Evolutionary conservation across 2,888 invertebrate species (phyloP).

Genomic region (Tipula lateralis): DNA sequence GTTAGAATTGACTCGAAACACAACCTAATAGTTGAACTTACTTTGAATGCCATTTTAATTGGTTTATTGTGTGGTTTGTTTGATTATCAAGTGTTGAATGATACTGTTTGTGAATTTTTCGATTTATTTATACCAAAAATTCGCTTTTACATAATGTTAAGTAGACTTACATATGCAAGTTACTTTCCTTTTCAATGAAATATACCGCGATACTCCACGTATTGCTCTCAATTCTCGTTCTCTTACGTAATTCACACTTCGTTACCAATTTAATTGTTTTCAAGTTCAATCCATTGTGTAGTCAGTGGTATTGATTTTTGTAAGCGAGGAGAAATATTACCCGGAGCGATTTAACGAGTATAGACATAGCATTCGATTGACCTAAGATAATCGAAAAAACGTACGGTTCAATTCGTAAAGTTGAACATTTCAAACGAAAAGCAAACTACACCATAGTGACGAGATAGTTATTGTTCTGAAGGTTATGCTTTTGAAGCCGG

Average conservation of each 20-base stretch:
- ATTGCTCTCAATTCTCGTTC: neutral
- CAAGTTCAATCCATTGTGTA: neutral
- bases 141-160: neutral
- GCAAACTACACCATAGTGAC: too few relatives aligned
- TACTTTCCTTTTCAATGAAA: neutral
- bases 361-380: too few relatives aligned
- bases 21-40: neutral
- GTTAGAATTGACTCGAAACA: neutral
- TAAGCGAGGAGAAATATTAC: too few relatives aligned
- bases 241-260: neutral
- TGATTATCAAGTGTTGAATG: neutral
- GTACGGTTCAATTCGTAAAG: too few relatives aligned
- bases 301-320: neutral
- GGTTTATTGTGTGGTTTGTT: neutral
- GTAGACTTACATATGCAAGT: neutral
- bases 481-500: too few relatives aligned
- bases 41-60: slow-evolving; percentile 2
- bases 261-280: neutral
- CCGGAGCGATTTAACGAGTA: too few relatives aligned
- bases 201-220: neutral
- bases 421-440: too few relatives aligned
- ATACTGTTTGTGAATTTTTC: neutral
- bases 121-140: neutral
- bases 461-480: too few relatives aligned
- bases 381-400: too few relatives aligned